Conservation (phyloP, 2,797 vertebrate genomes). For the Pangasius djambal region DNA sequence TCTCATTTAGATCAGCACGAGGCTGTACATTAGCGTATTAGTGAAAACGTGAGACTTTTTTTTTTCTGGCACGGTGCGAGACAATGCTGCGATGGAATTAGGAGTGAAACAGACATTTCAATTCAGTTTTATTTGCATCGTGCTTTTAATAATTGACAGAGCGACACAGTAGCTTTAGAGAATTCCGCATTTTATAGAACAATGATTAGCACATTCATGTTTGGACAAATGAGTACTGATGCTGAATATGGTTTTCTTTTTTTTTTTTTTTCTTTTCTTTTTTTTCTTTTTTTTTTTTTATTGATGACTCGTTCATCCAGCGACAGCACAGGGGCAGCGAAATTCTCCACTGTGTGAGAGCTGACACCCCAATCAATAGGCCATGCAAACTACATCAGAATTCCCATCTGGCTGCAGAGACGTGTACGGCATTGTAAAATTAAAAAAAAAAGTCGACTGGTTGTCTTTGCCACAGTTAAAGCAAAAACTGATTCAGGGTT, state of each 20-base stretch:
- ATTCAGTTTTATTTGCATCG: neutral
- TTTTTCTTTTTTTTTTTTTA: neutral
- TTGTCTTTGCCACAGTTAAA: too few species aligned
- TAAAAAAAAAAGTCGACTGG: too few species aligned
- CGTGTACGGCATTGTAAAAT: neutral
- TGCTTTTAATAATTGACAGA: too few species aligned
- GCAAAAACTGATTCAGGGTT: too few species aligned
- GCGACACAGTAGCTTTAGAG: too few species aligned
- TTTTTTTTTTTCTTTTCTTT: neutral
- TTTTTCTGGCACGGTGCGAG: neutral
- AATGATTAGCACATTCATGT: neutral
- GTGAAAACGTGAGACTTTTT: neutral
- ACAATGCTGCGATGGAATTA: neutral
- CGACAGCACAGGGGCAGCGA: neutral
- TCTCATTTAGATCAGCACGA: conserved; percentile 68
- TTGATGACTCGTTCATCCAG: conserved; percentile 6
- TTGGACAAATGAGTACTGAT: neutral
- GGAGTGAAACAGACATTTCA: conserved; percentile 19
- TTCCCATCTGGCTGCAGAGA: conserved; percentile 7
- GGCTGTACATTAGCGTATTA: conserved; percentile 13
- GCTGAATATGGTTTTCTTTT: neutral
- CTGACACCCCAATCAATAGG: neutral
- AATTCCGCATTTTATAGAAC: neutral
- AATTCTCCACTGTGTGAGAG: conserved; percentile 1
- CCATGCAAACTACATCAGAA: conserved; percentile 13